Evolutionary conservation across 2,113 vertebrate genomes (phyloP).

Genomic region (Desmodus rotundus): DNA sequence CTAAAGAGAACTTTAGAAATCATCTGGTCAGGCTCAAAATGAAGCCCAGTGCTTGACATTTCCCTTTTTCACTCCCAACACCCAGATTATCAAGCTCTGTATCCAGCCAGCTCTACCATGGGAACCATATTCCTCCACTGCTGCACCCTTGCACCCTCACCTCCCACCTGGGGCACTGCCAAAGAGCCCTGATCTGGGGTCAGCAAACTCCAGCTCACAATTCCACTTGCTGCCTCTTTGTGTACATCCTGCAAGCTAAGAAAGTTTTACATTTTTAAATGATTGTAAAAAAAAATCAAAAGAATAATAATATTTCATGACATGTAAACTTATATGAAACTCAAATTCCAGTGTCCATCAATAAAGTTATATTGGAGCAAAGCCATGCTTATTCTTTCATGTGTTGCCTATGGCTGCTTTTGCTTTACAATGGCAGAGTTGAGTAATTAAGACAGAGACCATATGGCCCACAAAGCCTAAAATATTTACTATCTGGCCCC

Average conservation of each 20-base stretch:
- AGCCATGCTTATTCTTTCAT: neutral
- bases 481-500: neutral
- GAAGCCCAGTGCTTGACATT: neutral
- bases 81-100: neutral
- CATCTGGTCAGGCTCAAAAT: constrained; percentile 47
- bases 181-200: neutral
- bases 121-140: neutral
- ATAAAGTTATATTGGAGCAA: constrained; percentile 24
- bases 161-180: neutral
- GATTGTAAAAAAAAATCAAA: neutral
- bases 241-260: neutral
- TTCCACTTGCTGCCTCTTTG: neutral
- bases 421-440: neutral
- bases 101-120: neutral
- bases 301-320: constrained; percentile 8
- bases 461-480: neutral
- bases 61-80: neutral
- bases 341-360: constrained; percentile 6
- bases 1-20: neutral
- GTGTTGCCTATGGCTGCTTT: neutral
- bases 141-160: too few species aligned
- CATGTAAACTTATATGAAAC: neutral
- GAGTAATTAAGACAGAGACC: neutral
- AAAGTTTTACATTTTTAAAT: neutral
- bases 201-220: neutral